These are phyloP conservation scores for Argya squamiceps DNA, from an alignment of 2,797 vertebrate species.

Conservation along the genomic window DNA sequence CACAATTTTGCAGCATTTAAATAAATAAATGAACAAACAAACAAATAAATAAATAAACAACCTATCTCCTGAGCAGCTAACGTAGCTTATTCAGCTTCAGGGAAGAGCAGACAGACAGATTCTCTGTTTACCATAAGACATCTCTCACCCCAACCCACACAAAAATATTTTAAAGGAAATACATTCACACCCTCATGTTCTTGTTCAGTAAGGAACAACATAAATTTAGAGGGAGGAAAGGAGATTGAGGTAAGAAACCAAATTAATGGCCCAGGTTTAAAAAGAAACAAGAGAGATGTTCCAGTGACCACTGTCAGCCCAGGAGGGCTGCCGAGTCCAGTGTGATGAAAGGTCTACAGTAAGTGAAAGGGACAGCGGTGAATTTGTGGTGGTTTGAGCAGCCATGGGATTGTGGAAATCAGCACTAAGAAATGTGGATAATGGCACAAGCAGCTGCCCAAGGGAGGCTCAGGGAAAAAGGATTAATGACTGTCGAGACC, in stretches of 20 bases:
- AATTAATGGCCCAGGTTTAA: slow-evolving; percentile 15
- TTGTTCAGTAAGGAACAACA: not conserved
- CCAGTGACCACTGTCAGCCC: slow-evolving; percentile 2
- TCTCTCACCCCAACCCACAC: not conserved
- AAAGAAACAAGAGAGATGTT: not conserved
- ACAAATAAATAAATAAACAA: slow-evolving; percentile 34
- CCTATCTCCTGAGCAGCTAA: not conserved
- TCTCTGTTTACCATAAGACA: not conserved
- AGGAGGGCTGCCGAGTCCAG: not conserved
- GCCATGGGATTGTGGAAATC: slow-evolving; percentile 46
- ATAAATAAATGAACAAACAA: slow-evolving; percentile 25
- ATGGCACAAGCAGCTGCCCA: slow-evolving; percentile 45
- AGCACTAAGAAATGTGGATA: slow-evolving; percentile 58
- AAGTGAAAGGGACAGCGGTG: slow-evolving; percentile 15
- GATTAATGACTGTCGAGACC: slow-evolving; percentile 70
- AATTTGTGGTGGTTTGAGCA: not conserved
- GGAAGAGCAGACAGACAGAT: not conserved
- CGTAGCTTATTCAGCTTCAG: not conserved
- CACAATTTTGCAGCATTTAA: slow-evolving; percentile 6
- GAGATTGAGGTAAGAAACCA: not conserved
- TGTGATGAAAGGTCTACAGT: slow-evolving; percentile 20
- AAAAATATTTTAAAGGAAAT: not conserved
- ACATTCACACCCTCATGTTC: not conserved
- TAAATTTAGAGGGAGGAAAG: not conserved
- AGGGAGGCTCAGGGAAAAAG: slow-evolving; percentile 51